These are phyloP conservation scores for Teleogryllus occipitalis DNA, from an alignment of 1,140 invertebrate genomes.

Conservation along the genomic window DNA sequence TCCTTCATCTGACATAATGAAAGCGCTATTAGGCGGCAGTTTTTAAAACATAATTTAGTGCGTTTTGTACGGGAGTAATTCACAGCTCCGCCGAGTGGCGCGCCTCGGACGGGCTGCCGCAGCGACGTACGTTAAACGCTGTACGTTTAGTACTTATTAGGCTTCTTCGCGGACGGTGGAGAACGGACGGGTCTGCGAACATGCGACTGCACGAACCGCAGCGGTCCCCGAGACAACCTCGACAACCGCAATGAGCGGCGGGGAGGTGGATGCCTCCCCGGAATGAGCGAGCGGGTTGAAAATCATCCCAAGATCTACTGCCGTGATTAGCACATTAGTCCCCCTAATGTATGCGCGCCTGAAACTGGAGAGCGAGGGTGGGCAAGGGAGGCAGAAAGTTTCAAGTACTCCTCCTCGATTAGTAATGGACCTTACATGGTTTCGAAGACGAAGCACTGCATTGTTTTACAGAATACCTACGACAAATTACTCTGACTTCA, in stretches of 20 bases:
- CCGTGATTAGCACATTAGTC: background rate
- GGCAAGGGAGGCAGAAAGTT: too few species aligned
- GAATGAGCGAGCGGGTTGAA: background rate
- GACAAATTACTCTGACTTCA: too few species aligned
- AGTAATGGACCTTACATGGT: too few species aligned
- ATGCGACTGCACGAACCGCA: too few species aligned
- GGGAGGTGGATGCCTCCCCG: background rate
- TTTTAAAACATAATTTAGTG: background rate
- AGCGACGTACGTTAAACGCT: background rate
- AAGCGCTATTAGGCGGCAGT: background rate
- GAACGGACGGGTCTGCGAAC: too few species aligned
- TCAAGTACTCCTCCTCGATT: too few species aligned
- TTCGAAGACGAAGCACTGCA: too few species aligned
- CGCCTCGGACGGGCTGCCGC: background rate
- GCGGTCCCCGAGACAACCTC: too few species aligned
- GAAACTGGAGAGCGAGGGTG: background rate
- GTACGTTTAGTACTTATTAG: background rate
- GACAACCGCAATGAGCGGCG: background rate
- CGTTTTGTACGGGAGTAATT: background rate
- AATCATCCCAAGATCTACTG: background rate
- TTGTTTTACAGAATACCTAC: too few species aligned
- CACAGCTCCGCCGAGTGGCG: background rate
- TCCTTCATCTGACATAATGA: slow-evolving; percentile 1
- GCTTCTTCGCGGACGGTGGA: background rate
- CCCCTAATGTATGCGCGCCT: background rate